Base-by-base conservation (phyloP, 2,113 vertebrate genomes). In the Pelmatolapia mariae region DNA sequence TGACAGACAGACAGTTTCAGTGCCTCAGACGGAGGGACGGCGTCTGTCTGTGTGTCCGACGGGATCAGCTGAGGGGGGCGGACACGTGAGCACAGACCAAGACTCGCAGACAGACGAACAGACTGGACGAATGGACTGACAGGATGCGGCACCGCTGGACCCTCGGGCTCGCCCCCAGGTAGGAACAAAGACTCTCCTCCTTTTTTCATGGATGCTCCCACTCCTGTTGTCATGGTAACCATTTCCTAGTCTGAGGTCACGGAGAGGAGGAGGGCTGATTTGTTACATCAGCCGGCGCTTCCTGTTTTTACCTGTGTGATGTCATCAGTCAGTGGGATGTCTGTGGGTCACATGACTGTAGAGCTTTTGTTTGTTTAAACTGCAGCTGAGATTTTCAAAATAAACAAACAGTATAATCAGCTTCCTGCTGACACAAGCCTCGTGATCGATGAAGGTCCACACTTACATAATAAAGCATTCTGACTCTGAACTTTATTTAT, bases 141-240 rank as follows among this genome's bases (percentile, higher is more conserved):
- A 50, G 43, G 24, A 78, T 78, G 71, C 26, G 43, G 81, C 66
- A 47, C 76, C 18, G 82, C 66, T 56, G 85, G 85, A 92, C 16
- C 36, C 22, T 76, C 22, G 36, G 82, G 76, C 61, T 53, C 59
- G 40, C 82, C 87, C 87, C 84, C 78, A 94, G 93, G 93, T 94
- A 87, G 91, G 68, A 87, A 92, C 79, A 91, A 91, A 91, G 90
- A 50, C 56, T 19, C 13, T 12, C 7, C 47, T 24, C 66, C 53
- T 63, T 22, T 53, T 26, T 5, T 61, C 43, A 8, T 22, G 50
- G 91, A 90, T 92, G 86, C 88, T 57, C 73, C 63, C 19, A 3
- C 86, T 89, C n/a, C 63, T 13, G 92, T 88, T 81, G 92, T 88
- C 91, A 94, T 91, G 90, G 91, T 53, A 92, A 94, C 94, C 90